Evolutionary conservation across 2,113 vertebrate genomes (phyloP).

Genomic region (Oostethus manadensis): DNA sequence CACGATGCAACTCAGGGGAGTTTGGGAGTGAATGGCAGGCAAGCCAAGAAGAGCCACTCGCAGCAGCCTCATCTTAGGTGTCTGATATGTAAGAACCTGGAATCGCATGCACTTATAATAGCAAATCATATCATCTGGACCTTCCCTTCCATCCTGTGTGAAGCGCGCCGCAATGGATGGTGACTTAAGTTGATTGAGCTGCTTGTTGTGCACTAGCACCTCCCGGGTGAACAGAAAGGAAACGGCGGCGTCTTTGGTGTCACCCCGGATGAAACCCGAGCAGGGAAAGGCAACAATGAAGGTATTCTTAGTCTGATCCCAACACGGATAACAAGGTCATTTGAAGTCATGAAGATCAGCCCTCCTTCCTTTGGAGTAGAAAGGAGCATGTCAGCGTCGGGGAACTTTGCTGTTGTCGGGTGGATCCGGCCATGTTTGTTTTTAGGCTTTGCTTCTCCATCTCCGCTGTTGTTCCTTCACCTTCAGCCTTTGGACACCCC

Average conservation of each 20-base stretch:
- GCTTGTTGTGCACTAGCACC: neutral
- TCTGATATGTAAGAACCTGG: no score
- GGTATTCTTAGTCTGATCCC: conserved; percentile 52
- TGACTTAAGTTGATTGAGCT: no score
- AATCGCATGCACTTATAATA: no score
- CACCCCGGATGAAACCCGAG: conserved; percentile 43
- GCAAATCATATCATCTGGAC: no score
- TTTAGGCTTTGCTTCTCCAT: conserved; percentile 39
- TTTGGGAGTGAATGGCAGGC: no score
- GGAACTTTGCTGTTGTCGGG: conserved; percentile 21
- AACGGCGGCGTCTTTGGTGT: conserved; percentile 16
- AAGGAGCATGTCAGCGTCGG: conserved; percentile 37
- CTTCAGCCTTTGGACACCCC: conserved; percentile 18
- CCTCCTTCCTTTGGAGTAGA: conserved; percentile 25
- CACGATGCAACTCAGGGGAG: no score
- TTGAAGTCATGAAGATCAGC: conserved; percentile 31
- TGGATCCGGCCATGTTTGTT: conserved; percentile 39
- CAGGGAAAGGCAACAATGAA: conserved; percentile 39
- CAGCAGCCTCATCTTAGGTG: no score
- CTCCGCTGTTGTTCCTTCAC: conserved; percentile 60
- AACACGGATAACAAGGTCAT: conserved; percentile 58
- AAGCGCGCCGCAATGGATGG: no score
- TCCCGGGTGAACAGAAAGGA: conserved; percentile 5
- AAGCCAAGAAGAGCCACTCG: no score
- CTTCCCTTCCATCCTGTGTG: no score